Conservation (phyloP, 2,113 vertebrate genomes). For the Pungitius pungitius region DNA sequence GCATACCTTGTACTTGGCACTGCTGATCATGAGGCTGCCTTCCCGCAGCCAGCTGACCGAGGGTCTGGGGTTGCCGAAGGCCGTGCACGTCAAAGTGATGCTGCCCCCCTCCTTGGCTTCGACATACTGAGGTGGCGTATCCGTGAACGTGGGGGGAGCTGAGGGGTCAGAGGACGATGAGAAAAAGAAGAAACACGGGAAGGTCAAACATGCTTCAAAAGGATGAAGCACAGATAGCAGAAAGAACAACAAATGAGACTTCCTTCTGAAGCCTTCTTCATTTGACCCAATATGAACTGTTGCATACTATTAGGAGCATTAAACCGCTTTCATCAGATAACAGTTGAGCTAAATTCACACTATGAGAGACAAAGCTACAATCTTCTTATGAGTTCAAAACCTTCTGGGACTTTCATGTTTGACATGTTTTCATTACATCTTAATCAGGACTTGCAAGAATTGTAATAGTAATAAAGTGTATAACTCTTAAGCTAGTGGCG, state of each 20-base stretch:
- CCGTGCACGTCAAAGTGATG: slow-evolving; percentile 93
- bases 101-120: slow-evolving; percentile 95
- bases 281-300: neutral
- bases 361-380: neutral
- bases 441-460: too few relatives aligned
- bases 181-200: neutral
- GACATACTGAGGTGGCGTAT: slow-evolving; percentile 95
- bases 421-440: too few relatives aligned
- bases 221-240: neutral
- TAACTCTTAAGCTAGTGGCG: too few relatives aligned
- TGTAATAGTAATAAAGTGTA: too few relatives aligned
- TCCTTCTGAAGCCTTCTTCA: neutral
- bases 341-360: neutral
- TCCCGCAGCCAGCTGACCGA: slow-evolving; percentile 95
- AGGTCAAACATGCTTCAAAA: neutral
- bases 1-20: slow-evolving; percentile 90
- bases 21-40: slow-evolving; percentile 85
- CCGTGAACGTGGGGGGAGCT: slow-evolving; percentile 97
- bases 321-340: neutral
- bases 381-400: neutral
- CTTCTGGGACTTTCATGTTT: neutral
- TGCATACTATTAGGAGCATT: neutral
- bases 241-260: neutral
- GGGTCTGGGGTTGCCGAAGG: slow-evolving; percentile 96
- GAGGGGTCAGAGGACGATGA: slow-evolving; percentile 30